These are phyloP conservation scores for Hypomesus transpacificus DNA, from an alignment of 2,113 vertebrate species.

Conservation along the genomic window DNA sequence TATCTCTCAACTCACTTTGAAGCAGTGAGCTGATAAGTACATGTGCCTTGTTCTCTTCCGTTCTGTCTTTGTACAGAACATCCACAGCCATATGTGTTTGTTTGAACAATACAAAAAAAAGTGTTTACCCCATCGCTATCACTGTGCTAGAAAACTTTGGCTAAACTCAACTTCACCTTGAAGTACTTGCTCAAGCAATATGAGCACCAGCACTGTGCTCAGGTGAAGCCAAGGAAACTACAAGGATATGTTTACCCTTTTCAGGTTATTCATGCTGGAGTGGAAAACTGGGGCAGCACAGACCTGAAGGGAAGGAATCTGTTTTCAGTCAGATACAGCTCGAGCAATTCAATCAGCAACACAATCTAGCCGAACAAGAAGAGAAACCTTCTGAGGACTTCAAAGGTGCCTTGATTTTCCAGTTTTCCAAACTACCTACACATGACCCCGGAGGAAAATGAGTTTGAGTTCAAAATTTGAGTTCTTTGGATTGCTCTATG, in stretches of 20 bases:
- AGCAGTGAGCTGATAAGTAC: no score
- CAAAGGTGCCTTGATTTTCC: background rate
- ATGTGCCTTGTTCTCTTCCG: no score
- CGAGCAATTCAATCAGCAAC: background rate
- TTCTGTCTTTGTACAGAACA: no score
- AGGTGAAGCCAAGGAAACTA: background rate
- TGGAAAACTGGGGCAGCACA: slow-evolving; percentile 6
- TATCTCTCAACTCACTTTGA: background rate
- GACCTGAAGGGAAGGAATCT: slow-evolving; percentile 1
- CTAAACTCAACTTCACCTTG: no score
- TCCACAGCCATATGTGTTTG: no score
- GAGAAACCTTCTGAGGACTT: background rate
- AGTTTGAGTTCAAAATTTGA: background rate
- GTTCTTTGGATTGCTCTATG: no score
- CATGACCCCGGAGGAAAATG: background rate
- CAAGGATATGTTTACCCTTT: slow-evolving; percentile 1
- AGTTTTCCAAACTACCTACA: background rate
- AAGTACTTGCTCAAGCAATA: no score
- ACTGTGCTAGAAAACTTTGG: no score
- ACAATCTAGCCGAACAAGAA: background rate
- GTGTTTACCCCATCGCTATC: no score
- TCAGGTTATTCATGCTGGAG: background rate
- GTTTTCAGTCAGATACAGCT: background rate
- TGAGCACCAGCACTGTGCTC: background rate
- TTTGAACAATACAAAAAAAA: no score